Percentiles rank a stretch among this genome's conserved stretches.
These are phyloP conservation scores for Pterophyllum scalare DNA, from an alignment of 2,113 vertebrate genomes.

Conservation along the genomic window DNA sequence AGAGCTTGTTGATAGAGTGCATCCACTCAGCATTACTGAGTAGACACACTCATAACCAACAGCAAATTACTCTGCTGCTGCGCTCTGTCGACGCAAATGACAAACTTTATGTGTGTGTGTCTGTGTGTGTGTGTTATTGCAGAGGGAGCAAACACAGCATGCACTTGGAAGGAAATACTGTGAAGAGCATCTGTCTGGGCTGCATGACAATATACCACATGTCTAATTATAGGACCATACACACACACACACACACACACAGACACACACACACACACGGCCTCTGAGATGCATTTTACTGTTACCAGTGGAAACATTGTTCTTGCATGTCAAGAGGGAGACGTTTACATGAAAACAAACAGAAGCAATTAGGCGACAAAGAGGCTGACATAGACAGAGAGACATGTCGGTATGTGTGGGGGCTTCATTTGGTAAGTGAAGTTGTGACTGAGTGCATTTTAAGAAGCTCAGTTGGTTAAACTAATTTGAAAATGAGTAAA, in stretches of 20 bases:
- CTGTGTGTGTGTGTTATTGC: conserved; percentile 15
- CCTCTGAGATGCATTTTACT: conserved; percentile 40
- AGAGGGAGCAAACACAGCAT: conserved; percentile 28
- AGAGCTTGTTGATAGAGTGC: conserved; percentile 18
- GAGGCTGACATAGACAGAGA: conserved; percentile 9
- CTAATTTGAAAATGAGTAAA: conserved; percentile 5
- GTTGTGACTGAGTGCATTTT: conserved; percentile 3
- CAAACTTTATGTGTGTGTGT: conserved; percentile 8
- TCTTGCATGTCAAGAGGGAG: conserved; percentile 38
- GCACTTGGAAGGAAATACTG: conserved; percentile 36
- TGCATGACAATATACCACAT: conserved; percentile 40
- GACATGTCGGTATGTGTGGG: neutral
- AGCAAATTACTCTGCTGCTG: conserved; percentile 36
- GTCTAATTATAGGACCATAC: conserved; percentile 55
- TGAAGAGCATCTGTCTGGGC: conserved; percentile 61
- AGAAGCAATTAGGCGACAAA: conserved; percentile 64
- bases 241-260: conserved; percentile 22
- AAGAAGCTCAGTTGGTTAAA: conserved; percentile 1
- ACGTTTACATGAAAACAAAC: conserved; percentile 63
- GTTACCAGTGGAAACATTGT: conserved; percentile 50
- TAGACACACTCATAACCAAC: conserved; percentile 42
- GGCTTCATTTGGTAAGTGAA: neutral
- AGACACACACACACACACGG: conserved; percentile 21
- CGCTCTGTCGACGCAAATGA: conserved; percentile 26
- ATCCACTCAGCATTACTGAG: conserved; percentile 44